Evolutionary conservation across 2,888 invertebrate genomes (phyloP), one percentile per base, ranked within the genome.

Genomic region (Chymomyza caudatula): DNA sequence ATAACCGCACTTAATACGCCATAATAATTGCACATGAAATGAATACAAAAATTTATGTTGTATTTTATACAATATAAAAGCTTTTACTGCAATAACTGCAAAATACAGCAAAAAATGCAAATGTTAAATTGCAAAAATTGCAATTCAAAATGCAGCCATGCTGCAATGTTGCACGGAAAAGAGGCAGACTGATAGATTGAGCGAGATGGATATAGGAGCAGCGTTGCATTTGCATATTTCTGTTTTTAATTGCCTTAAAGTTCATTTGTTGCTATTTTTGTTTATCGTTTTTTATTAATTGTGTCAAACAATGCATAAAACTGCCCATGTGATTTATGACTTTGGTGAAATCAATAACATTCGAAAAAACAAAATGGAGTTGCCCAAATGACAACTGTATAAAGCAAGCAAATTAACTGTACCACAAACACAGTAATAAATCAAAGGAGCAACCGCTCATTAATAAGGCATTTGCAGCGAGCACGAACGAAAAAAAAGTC

Each of bases 391-490:
- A 71, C 67, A 71, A 67, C 23, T 23, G 13, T 15, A 47, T 47
- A 47, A 47, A 47, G 19, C 17, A 17, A 59, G 74, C 80, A 79
- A 85, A 85, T 80, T 80, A 80, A 73, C 73, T 85, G 86, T 65
- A 68, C 54, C 57, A 42, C 74, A 83, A 11, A 37, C 29, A 37
- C 2, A 11, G 29, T 11, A 37, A 37, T 85, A 85, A 80, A 85
- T 85, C 80, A 85, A 54, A 57, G 55, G 51, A 20, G 42, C 56
- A 23, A 55, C 64, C 64, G 65, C 71, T 83, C 80, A 83, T 80
- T 80, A 85, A 83, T 79, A 80, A 77, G 71, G 67, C 80, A 85
- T 83, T 80, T 79, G 68, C 77, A 83, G 67, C 49, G 25, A 60
- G 11, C 11, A 4, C 37, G 5, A 47, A 17, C 2, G 13, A 57